These are phyloP conservation scores for Motacilla alba DNA, from an alignment of 2,113 vertebrate species.

Conservation along the genomic window DNA sequence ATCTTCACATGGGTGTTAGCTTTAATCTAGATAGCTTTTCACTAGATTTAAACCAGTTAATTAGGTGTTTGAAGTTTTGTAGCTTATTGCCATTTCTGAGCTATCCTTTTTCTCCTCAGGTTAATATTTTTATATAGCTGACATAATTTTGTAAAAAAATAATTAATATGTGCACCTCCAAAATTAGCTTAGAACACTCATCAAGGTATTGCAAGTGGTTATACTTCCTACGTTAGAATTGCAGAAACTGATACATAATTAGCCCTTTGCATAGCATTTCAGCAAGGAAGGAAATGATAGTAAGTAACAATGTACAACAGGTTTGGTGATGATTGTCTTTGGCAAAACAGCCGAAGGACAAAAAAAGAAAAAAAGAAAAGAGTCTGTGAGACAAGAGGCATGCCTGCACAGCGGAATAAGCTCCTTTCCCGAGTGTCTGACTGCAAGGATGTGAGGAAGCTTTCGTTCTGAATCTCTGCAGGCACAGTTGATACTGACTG, in stretches of 20 bases:
- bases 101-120: neutral
- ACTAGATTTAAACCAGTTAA: neutral
- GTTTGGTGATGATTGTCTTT: neutral
- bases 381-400: neutral
- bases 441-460: neutral
- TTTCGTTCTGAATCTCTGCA: neutral
- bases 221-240: neutral
- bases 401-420: neutral
- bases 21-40: neutral
- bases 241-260: neutral
- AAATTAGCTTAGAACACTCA: conserved; percentile 13
- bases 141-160: neutral
- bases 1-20: neutral
- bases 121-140: neutral
- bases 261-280: neutral
- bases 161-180: neutral
- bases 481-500: neutral
- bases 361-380: neutral
- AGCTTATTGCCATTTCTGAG: neutral
- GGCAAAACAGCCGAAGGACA: neutral
- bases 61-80: neutral
- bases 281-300: neutral
- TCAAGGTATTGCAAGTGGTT: neutral
- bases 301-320: neutral
- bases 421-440: neutral